Base-by-base conservation (phyloP, 2,113 vertebrate genomes). In the Sinocyclocheilus anophthalmus region DNA sequence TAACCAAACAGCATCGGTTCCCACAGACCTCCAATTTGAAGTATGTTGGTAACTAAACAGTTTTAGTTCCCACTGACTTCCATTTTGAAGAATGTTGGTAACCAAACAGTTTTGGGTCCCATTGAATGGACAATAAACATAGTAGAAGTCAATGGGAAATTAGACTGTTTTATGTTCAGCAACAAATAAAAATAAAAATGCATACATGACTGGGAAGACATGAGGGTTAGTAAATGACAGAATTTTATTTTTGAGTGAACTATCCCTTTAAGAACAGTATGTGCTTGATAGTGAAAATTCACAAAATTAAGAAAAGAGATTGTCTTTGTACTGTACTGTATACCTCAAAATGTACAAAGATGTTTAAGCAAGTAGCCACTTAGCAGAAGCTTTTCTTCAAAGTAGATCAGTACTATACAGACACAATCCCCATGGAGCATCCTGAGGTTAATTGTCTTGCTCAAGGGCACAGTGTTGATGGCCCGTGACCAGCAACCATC, bases 391-490 rank as follows among this genome's bases (percentile, higher is more conserved):
- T 55, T 10, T 55, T 30, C 45, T 55, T 55, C 14, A 53, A 20
- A 55, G 75, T 2, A 53, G 48, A 26, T 55, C 14, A 53, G n/a
- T 26, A 24, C 3, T 53, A 77, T 30, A 50, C 4, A 55, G 45
- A 33, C 48, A 77, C n/a, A 77, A 55, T 55, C 75, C 48, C 48
- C 24, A 77, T 30, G 42, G 45, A 76, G 75, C 6, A 76, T 53
- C 42, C 75, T 53, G 75, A 26, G 48, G 24, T 55, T 77, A 77
- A 20, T n/a, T 30, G 75, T 55, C 75, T 33, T 50, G 48, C 48
- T 55, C 48, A 55, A 55, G 48, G 24, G 48, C 26, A 55, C 48
- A 30, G 26, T 77, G 75, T 26, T 77, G 75, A 55, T 55, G 48
- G 45, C 6, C 48, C 48, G 8, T 30, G 75, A 33, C 24, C 45